A percentile compares a stretch with the other conserved stretches of the same genome.
phyloP scores from a whole-genome alignment of 2,888 invertebrate genomes.

The Acronicta aceris region DNA sequence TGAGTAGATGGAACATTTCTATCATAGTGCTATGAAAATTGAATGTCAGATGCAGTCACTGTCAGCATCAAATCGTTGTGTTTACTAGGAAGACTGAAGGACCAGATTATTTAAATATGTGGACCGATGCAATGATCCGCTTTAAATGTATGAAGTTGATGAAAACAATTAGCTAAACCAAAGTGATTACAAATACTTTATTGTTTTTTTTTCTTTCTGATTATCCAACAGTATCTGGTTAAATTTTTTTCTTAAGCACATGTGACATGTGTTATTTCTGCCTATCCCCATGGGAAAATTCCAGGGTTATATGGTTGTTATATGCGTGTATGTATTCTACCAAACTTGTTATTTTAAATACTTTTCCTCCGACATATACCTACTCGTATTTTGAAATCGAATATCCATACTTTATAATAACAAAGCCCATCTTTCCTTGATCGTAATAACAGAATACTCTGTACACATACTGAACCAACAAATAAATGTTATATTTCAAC shows the following conservation, averaged over 20 bases:
- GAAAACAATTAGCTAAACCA: no score
- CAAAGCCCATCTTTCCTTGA: constrained; percentile 17
- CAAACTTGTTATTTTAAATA: constrained; percentile 1
- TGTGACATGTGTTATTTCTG: no score
- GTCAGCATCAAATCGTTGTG: not conserved
- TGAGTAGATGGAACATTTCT: constrained; percentile 6
- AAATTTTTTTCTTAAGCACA: no score
- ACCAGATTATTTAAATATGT: not conserved
- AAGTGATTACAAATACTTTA: no score
- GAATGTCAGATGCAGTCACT: constrained; percentile 10
- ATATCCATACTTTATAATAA: constrained; percentile 5
- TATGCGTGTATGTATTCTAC: no score
- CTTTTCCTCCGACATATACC: constrained; percentile 1
- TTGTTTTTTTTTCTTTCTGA: no score
- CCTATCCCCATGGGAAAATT: no score
- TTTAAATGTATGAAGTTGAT: no score
- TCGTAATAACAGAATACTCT: constrained; percentile 5
- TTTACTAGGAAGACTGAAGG: not conserved
- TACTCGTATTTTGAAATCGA: constrained; percentile 1
- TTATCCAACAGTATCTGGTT: no score
- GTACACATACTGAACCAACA: constrained; percentile 18
- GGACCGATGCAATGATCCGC: not conserved
- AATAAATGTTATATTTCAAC: constrained; percentile 26
- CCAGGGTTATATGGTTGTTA: no score
- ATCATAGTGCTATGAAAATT: constrained; percentile 27